A percentile compares a stretch with the other conserved stretches of the same genome.
Evolutionary conservation across 2,888 invertebrate genomes (phyloP).

Genomic region (Drosophila yooni): DNA sequence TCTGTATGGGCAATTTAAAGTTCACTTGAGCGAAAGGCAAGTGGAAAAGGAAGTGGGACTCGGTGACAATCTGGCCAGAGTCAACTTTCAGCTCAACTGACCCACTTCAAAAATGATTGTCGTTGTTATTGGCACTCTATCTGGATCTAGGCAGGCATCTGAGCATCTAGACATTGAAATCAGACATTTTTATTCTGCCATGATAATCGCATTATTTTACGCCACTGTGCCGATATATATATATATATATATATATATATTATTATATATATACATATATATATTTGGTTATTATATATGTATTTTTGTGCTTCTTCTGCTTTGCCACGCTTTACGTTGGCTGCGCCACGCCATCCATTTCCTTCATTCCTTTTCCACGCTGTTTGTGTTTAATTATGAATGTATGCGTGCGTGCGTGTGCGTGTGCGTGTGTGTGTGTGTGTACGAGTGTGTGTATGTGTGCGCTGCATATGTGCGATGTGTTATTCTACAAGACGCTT

Average conservation of each 20-base stretch:
- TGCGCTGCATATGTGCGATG: conserved; percentile 52
- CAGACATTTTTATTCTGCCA: conserved; percentile 56
- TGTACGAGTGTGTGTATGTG: conserved; percentile 27
- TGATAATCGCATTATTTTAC: conserved; percentile 60
- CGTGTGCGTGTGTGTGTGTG: conserved; percentile 16
- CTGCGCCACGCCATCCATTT: conserved; percentile 22
- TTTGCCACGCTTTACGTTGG: conserved; percentile 10
- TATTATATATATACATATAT: not conserved
- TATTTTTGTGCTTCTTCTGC: conserved; percentile 4
- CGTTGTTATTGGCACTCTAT: not conserved
- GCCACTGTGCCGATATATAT: conserved; percentile 41
- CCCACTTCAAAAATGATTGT: conserved; percentile 49
- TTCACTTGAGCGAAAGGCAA: not conserved
- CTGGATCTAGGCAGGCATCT: not conserved
- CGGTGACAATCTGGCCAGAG: conserved; percentile 1
- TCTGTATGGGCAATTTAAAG: not conserved
- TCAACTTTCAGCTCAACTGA: conserved; percentile 24
- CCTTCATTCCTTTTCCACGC: conserved; percentile 30
- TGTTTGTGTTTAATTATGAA: conserved; percentile 76
- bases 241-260: not conserved
- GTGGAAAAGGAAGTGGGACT: not conserved
- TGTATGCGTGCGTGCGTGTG: conserved; percentile 29
- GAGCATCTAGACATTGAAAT: conserved; percentile 40
- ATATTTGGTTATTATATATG: not conserved
- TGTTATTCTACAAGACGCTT: conserved; percentile 63